Evolutionary conservation across 2,113 vertebrate genomes (phyloP).

Genomic region (Clarias batrachus): DNA sequence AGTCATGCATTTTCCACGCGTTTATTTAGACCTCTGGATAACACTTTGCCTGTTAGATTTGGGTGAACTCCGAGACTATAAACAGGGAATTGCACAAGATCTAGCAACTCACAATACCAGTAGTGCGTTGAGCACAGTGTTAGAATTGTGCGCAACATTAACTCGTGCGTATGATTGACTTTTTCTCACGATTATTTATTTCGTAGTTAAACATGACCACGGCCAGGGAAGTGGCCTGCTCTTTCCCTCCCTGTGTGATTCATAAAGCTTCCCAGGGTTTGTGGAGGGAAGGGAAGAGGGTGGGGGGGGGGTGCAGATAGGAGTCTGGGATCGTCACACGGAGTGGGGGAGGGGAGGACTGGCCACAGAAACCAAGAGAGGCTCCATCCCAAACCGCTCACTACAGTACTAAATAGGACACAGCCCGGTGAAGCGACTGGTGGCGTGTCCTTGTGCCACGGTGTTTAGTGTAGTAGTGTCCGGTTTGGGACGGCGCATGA

Average conservation of each 20-base stretch:
- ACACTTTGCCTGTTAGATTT: neutral
- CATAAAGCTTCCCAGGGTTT: constrained; percentile 59
- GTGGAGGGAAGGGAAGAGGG: constrained; percentile 53
- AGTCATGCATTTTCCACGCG: neutral
- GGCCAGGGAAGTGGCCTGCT: constrained; percentile 65
- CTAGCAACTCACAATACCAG: constrained; percentile 2
- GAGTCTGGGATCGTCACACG: constrained; percentile 62
- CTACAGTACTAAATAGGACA: constrained; percentile 37
- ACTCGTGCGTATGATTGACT: neutral
- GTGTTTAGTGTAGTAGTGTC: neutral
- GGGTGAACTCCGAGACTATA: neutral
- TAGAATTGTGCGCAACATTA: neutral
- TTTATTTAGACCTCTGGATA: neutral
- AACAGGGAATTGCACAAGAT: neutral
- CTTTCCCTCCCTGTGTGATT: constrained; percentile 69
- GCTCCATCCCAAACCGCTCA: constrained; percentile 31
- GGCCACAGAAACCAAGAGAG: constrained; percentile 39
- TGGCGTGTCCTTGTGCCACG: neutral
- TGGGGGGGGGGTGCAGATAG: constrained; percentile 65
- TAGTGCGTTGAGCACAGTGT: neutral
- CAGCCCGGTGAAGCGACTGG: neutral
- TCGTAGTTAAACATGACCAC: neutral
- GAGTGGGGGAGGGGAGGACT: constrained; percentile 58
- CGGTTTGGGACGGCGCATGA: neutral
- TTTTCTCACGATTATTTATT: constrained; percentile 22